Evolutionary conservation across 2,113 vertebrate species (phyloP).

Genomic region (Microcebus ravelobensis): DNA sequence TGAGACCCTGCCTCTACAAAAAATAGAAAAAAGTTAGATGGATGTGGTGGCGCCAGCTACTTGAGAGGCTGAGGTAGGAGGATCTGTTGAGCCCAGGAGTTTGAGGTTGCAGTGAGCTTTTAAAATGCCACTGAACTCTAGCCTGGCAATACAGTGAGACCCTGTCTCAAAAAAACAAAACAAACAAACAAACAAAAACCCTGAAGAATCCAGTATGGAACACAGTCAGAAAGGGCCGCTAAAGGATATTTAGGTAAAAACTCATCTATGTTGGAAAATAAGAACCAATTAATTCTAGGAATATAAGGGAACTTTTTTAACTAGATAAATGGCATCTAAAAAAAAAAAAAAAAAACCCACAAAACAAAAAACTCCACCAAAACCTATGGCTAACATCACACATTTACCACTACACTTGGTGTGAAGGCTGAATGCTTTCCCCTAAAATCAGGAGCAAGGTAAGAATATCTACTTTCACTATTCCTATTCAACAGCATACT

Average conservation of each 20-base stretch:
- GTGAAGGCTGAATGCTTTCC: neutral
- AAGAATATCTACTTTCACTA: neutral
- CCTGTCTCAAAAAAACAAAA: neutral
- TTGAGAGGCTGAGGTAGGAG: no score
- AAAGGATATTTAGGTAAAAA: neutral
- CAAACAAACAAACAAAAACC: neutral
- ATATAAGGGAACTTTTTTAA: neutral
- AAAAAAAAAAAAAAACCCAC: neutral
- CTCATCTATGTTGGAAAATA: neutral
- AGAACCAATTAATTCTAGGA: conserved; percentile 12
- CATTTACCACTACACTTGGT: neutral
- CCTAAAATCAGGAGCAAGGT: neutral
- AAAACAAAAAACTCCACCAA: neutral
- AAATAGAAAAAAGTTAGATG: no score
- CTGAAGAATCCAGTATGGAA: neutral
- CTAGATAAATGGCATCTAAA: neutral
- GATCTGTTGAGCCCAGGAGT: no score
- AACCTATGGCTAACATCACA: neutral
- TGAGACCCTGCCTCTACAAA: no score
- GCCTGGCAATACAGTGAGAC: no score
- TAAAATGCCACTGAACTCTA: no score
- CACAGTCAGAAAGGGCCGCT: neutral
- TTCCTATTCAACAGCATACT: neutral
- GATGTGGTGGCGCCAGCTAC: no score
- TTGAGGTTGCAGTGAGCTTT: no score